Percentiles rank a stretch among this genome's conserved stretches.
These are phyloP conservation scores for Platyscelio sp. DNA, from an alignment of 2,888 invertebrate genomes.

Conservation along the genomic window DNA sequence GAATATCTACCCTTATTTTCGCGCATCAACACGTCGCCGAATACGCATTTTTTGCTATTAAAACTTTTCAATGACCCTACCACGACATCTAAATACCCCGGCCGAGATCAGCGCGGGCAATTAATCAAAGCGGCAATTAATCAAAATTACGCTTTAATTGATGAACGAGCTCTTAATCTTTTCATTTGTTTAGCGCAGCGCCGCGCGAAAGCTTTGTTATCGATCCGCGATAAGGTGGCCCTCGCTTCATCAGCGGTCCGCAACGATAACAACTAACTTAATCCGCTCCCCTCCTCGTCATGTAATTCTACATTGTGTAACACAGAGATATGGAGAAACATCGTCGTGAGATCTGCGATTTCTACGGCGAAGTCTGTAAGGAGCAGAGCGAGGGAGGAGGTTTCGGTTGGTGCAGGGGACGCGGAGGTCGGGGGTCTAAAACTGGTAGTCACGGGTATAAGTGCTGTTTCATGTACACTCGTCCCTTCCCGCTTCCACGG, in stretches of 20 bases:
- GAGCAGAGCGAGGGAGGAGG: constrained; percentile 6
- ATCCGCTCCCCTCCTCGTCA: constrained; percentile 39
- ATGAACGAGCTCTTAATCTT: constrained; percentile 34
- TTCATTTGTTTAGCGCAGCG: constrained; percentile 4
- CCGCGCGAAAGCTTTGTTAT: constrained; percentile 1
- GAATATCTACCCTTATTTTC: no score
- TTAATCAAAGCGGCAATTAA: constrained; percentile 38
- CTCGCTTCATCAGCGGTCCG: constrained; percentile 42
- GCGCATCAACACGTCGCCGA: constrained; percentile 8
- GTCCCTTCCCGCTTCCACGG: constrained; percentile 71
- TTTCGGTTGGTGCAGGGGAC: constrained; percentile 42
- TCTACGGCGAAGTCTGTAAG: constrained; percentile 30
- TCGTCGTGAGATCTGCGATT: constrained; percentile 55
- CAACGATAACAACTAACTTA: constrained; percentile 63
- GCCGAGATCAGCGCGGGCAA: no score
- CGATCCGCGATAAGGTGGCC: constrained; percentile 38
- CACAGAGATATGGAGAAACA: constrained; percentile 37
- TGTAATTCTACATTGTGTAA: constrained; percentile 60
- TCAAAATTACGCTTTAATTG: constrained; percentile 44
- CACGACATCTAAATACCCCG: constrained; percentile 22
- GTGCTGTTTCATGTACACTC: constrained; percentile 84
- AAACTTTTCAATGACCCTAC: not conserved
- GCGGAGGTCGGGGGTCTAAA: constrained; percentile 73
- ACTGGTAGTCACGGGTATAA: constrained; percentile 80
- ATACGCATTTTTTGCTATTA: not conserved